Conservation (phyloP, 2,113 vertebrate species). For the Bucco capensis region DNA sequence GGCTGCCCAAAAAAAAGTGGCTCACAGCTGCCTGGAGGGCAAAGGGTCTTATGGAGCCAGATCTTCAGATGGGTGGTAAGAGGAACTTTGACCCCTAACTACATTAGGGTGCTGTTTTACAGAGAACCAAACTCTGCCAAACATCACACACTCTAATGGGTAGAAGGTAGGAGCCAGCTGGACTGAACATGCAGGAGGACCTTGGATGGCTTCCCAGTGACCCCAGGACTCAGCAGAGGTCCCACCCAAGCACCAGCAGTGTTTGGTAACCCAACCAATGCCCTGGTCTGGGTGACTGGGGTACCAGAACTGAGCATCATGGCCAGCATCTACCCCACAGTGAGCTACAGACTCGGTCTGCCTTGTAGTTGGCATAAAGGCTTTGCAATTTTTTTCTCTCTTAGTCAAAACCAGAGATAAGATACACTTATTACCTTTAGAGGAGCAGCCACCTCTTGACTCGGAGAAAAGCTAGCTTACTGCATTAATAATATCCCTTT, state of each 20-base stretch:
- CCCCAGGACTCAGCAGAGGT: background rate
- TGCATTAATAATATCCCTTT: background rate
- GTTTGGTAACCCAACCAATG: background rate
- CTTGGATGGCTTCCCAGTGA: background rate
- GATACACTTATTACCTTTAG: background rate
- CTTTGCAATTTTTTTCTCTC: background rate
- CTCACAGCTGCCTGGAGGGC: background rate
- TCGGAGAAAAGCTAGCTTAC: background rate
- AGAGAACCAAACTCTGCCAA: constrained; percentile 1
- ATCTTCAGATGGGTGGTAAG: background rate
- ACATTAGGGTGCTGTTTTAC: background rate
- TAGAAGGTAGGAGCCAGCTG: background rate
- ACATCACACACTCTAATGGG: background rate
- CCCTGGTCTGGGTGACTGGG: background rate
- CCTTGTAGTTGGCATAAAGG: background rate
- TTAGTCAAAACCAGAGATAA: background rate
- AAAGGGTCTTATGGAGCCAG: background rate
- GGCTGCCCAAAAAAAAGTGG: background rate
- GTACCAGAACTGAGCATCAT: background rate
- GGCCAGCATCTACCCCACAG: background rate
- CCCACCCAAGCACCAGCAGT: background rate
- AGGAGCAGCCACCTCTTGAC: background rate
- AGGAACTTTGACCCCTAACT: background rate
- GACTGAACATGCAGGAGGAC: background rate
- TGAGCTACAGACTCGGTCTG: background rate